Conservation (phyloP, 2,113 vertebrate genomes). For the Galeopterus variegatus region DNA sequence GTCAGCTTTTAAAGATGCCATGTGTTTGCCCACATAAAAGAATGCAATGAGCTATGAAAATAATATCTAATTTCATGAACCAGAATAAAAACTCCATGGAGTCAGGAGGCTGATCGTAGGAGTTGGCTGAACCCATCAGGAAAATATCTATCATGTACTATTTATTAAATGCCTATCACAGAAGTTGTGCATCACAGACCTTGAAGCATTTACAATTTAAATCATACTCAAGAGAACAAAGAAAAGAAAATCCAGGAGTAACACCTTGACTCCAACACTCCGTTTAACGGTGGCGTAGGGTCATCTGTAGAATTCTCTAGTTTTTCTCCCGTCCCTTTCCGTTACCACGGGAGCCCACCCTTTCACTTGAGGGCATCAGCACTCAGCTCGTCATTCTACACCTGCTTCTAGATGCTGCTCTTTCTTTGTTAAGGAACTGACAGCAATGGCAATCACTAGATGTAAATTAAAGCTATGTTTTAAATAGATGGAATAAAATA, state of each 20-base stretch:
- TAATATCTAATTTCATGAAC: slow-evolving; percentile 56
- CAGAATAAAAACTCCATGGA: background rate
- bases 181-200: background rate
- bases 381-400: background rate
- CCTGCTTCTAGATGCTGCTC: background rate
- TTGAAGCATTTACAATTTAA: background rate
- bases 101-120: background rate
- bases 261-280: background rate
- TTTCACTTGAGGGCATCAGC: fast-evolving
- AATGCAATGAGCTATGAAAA: slow-evolving; percentile 81
- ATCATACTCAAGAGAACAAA: background rate
- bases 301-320: background rate
- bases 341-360: fast-evolving
- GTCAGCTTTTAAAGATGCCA: slow-evolving; percentile 79
- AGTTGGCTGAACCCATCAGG: background rate
- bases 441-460: background rate
- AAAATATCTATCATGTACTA: background rate
- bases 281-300: background rate
- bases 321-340: background rate
- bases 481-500: background rate
- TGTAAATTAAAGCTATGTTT: background rate
- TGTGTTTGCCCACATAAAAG: slow-evolving; percentile 77
- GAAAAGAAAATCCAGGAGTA: background rate
- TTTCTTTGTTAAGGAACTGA: background rate
- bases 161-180: background rate